Base-by-base conservation (phyloP, 2,113 vertebrate genomes). In the Cyphomyrus discorhynchus region DNA sequence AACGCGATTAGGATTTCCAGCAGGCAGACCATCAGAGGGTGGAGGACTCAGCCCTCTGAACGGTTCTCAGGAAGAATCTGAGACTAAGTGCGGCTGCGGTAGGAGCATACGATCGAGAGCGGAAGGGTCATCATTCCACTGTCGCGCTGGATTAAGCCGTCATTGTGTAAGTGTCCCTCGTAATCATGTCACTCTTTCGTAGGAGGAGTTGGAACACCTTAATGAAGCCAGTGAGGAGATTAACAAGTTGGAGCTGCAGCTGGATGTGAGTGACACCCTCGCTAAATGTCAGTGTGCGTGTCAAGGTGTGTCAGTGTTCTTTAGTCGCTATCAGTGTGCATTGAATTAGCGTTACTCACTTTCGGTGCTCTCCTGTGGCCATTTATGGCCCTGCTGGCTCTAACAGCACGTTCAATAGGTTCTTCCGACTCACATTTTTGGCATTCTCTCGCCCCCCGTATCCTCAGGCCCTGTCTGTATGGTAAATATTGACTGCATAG, bases 151-250 rank as follows among this genome's bases (percentile, higher is more conserved):
- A 42, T 27, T 11, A 39, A 58, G 21, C 46, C 5, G 6, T 45
- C 56, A 27, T 10, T 19, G 31, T 80, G 19, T 27, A 2, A 8
- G 46, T 46, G 86, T 49, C n/a, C 2, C 21, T 46, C 8, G 49
- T 52, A 83, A 35, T 77, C 5, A 3, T 13, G 87, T 58, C 89
- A 85, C 90, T 52, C 88, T 77, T 58, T n/a, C 58, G 6, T 94
- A 98, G 97, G 97, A 97, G 90, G 97, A 98, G 91, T 94, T 98
- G 91, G 97, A 98, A 80, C 97, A 97, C 10, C 95, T 98, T 88
- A 98, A 98, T 94, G 97, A 97, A 94, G 97, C 97, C 92, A 98
- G 97, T 0, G 97, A 97, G 88, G 97, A 98, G 92, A 98, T 98
- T 92, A 98, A 98, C 92, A 96, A 95, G 45, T 96, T 98, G 94